Conservation (phyloP, 2,888 invertebrate genomes). For the Drosophila diplacantha region DNA sequence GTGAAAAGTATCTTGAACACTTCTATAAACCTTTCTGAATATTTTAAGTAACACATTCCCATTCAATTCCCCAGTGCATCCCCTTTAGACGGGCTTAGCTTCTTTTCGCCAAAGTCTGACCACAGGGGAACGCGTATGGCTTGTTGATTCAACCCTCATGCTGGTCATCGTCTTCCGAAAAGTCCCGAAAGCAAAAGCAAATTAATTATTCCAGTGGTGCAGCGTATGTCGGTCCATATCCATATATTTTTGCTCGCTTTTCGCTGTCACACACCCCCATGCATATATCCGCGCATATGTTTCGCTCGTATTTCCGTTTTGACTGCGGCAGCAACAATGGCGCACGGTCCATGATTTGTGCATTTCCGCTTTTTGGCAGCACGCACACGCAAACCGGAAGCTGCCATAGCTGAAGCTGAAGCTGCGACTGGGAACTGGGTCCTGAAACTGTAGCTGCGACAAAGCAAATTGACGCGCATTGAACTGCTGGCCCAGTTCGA, state of each 20-base stretch:
- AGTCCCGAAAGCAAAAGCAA: conserved; percentile 3
- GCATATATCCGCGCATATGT: conserved; percentile 47
- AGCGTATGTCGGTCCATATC: conserved; percentile 13
- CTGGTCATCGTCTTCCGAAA: conserved; percentile 15
- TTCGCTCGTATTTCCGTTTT: conserved; percentile 61
- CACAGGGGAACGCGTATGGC: neutral
- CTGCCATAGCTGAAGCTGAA: conserved; percentile 11
- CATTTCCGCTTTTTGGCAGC: conserved; percentile 56
- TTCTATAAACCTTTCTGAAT: neutral
- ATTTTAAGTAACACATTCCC: neutral
- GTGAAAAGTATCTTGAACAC: neutral
- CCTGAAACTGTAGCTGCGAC: conserved; percentile 8
- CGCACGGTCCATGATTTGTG: conserved; percentile 58
- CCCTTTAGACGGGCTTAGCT: neutral
- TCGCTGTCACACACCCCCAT: conserved; percentile 18
- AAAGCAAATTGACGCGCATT: conserved; percentile 38
- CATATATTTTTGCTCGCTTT: conserved; percentile 16
- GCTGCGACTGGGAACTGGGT: neutral
- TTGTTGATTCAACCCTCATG: conserved; percentile 17
- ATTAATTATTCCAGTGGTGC: conserved; percentile 29
- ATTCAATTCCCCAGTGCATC: neutral
- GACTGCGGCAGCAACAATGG: conserved; percentile 31
- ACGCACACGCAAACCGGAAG: conserved; percentile 40
- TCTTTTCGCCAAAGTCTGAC: neutral
- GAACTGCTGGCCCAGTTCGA: conserved; percentile 27